A percentile compares a stretch with the other conserved stretches of the same genome.
Conservation (phyloP, 2,113 vertebrate species). For the Paraplagusia blochii region DNA sequence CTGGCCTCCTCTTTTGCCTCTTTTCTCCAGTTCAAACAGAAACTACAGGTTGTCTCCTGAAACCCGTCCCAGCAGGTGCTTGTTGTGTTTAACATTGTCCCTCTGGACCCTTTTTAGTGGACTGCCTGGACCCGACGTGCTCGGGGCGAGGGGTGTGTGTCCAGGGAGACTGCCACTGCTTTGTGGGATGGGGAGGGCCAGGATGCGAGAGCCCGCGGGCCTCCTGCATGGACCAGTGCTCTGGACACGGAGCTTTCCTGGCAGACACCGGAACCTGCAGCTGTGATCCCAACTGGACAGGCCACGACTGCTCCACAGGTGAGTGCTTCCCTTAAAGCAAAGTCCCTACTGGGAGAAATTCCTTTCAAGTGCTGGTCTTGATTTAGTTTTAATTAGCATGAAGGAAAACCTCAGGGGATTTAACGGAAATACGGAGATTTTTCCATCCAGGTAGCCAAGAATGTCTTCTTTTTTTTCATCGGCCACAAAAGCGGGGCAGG, state of each 20-base stretch:
- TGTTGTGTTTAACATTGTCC: conserved; percentile 38
- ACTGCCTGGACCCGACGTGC: conserved; percentile 96
- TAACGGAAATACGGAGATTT: background rate
- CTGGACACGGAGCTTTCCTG: conserved; percentile 90
- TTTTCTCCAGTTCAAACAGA: conserved; percentile 30
- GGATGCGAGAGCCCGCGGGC: conserved; percentile 90
- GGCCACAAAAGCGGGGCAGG: too few species aligned
- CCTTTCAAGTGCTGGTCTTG: conserved; percentile 3
- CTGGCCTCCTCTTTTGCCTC: conserved; percentile 28
- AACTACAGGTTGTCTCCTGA: conserved; percentile 24
- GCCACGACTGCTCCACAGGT: conserved; percentile 94
- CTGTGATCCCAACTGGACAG: conserved; percentile 95
- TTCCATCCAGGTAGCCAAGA: background rate
- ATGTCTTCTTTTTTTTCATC: background rate
- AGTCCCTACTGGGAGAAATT: conserved; percentile 19
- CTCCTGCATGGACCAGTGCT: conserved; percentile 95
- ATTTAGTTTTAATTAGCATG: conserved; percentile 13
- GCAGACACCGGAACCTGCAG: conserved; percentile 87
- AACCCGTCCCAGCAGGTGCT: conserved; percentile 41
- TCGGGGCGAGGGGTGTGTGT: conserved; percentile 92
- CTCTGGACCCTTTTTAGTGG: conserved; percentile 77
- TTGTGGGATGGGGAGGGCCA: conserved; percentile 92
- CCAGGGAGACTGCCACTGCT: conserved; percentile 94
- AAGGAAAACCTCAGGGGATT: background rate
- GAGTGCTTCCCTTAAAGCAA: conserved; percentile 47